Evolutionary conservation across 2,113 vertebrate genomes (phyloP).

Genomic region (Scophthalmus maximus): DNA sequence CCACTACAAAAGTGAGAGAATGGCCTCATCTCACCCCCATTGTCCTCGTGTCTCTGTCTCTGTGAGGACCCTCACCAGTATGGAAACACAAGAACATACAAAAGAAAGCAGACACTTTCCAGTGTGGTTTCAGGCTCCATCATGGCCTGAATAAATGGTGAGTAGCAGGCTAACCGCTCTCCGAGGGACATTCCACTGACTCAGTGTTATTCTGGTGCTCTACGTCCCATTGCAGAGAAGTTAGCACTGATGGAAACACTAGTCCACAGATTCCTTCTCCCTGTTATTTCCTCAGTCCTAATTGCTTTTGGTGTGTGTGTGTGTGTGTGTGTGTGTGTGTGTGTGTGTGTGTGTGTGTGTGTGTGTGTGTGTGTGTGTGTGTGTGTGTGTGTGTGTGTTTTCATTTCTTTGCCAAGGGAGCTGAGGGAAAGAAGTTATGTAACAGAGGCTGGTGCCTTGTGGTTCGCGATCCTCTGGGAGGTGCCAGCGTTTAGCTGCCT

Average conservation of each 20-base stretch:
- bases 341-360: conserved; percentile 38
- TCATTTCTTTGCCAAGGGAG: conserved; percentile 38
- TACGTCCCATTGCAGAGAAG: conserved; percentile 48
- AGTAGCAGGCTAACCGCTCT: conserved; percentile 52
- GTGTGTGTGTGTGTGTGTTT: conserved; percentile 45
- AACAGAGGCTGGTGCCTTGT: conserved; percentile 64
- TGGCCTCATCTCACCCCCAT: neutral
- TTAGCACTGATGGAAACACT: conserved; percentile 65
- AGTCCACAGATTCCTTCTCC: conserved; percentile 49
- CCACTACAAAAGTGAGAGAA: neutral
- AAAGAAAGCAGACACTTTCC: conserved; percentile 47
- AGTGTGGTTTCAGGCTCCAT: conserved; percentile 39
- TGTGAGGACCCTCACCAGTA: conserved; percentile 1
- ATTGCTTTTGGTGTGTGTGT: conserved; percentile 65
- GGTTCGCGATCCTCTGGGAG: conserved; percentile 49
- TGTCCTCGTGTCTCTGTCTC: neutral
- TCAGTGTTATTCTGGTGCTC: conserved; percentile 70
- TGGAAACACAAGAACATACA: conserved; percentile 26
- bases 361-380: conserved; percentile 26
- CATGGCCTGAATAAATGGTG: conserved; percentile 53
- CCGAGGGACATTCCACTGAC: conserved; percentile 64
- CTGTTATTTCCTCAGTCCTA: conserved; percentile 73
- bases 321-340: conserved; percentile 30
- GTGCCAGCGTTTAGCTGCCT: conserved; percentile 31
- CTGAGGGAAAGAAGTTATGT: conserved; percentile 74